Conservation (phyloP, 1,140 invertebrate genomes). For the Caenorhabditis inopinata region DNA sequence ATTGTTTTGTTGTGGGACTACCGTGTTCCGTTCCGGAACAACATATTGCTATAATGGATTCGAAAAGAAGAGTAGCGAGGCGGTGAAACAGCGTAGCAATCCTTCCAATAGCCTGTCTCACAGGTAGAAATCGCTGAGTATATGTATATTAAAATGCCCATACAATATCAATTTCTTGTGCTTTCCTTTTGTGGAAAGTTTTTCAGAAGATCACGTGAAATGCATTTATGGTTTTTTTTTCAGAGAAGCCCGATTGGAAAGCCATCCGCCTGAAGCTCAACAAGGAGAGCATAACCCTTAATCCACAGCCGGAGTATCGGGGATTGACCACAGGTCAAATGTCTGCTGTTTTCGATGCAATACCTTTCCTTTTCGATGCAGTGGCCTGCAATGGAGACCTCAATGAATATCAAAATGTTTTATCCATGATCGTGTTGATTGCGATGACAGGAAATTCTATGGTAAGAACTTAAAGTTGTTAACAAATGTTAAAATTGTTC, state of each 20-base stretch:
- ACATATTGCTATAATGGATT: too few species aligned
- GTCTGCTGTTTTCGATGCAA: not conserved
- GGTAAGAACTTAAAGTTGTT: not conserved
- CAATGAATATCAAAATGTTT: not conserved
- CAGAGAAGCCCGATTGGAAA: not conserved
- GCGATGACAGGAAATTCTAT: slow-evolving; percentile 16
- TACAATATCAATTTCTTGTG: too few species aligned
- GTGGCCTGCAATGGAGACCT: not conserved
- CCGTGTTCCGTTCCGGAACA: too few species aligned
- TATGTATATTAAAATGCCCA: too few species aligned
- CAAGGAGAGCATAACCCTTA: not conserved
- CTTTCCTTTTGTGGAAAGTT: too few species aligned
- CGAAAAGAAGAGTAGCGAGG: too few species aligned
- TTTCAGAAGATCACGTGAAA: too few species aligned
- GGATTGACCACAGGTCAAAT: not conserved
- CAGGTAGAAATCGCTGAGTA: too few species aligned
- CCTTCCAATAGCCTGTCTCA: too few species aligned
- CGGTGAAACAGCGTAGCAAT: too few species aligned
- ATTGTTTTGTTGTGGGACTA: too few species aligned
- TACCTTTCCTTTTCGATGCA: not conserved
- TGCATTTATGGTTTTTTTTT: too few species aligned
- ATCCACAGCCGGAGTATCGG: not conserved
- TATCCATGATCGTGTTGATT: slow-evolving; percentile 18
- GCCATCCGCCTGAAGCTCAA: not conserved
- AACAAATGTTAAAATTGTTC: not conserved